These are phyloP conservation scores for Thoracochromis brauschi DNA, from an alignment of 2,113 vertebrate genomes.

Conservation along the genomic window DNA sequence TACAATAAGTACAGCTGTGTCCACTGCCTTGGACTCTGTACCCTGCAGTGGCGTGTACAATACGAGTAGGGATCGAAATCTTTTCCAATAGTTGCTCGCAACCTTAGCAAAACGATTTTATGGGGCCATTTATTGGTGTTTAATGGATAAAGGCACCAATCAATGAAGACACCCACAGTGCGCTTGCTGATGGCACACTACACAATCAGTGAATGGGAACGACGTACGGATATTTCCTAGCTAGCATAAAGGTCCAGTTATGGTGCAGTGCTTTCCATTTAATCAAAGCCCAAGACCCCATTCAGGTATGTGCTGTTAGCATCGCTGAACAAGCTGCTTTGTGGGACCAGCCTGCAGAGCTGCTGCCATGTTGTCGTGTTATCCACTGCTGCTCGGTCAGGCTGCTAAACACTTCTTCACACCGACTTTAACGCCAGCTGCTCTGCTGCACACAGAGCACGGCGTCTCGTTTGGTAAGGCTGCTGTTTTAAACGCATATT, in stretches of 20 bases:
- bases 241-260: not conserved
- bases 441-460: too few relatives aligned
- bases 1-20: not conserved
- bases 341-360: not conserved
- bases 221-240: not conserved
- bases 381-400: not conserved
- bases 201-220: not conserved
- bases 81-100: not conserved
- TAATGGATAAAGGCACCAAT: not conserved
- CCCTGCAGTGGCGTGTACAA: not conserved
- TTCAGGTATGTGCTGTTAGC: not conserved
- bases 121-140: not conserved
- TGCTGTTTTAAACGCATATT: not conserved
- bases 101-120: not conserved
- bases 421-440: not conserved
- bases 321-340: not conserved
- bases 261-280: not conserved
- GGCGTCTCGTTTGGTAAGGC: rapidly evolving
- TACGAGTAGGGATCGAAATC: not conserved
- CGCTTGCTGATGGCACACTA: not conserved
- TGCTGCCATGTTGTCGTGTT: conserved; percentile 59
- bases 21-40: not conserved
- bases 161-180: not conserved
- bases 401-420: not conserved
- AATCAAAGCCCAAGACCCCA: not conserved